These are phyloP conservation scores for Gopherus evgoodei DNA, from an alignment of 2,113 vertebrate species.

Conservation along the genomic window DNA sequence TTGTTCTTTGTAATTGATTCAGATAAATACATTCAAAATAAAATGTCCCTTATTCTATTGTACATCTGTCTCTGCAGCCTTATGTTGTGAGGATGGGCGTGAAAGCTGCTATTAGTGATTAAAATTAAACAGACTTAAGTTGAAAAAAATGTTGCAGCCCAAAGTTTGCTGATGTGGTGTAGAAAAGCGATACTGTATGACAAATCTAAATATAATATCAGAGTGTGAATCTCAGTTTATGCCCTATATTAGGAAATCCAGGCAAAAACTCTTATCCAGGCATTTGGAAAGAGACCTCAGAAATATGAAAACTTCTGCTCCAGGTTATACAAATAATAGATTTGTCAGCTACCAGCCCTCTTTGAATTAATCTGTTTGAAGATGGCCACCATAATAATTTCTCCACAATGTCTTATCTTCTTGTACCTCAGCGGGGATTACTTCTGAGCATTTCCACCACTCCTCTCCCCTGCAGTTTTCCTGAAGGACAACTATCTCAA, in stretches of 20 bases:
- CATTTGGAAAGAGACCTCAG: not conserved
- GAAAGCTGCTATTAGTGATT: not conserved
- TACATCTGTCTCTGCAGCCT: not conserved
- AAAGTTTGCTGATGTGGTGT: not conserved
- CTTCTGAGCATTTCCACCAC: not conserved
- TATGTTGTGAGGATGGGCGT: not conserved
- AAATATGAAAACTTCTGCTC: not conserved
- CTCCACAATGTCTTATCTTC: not conserved
- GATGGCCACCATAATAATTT: not conserved
- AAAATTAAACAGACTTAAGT: constrained; percentile 8
- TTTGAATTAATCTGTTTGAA: not conserved
- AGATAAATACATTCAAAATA: constrained; percentile 25
- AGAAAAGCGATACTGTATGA: not conserved
- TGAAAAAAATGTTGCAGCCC: not conserved
- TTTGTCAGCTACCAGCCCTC: not conserved
- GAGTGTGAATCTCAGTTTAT: not conserved
- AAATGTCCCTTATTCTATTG: not conserved
- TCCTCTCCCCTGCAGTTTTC: not conserved
- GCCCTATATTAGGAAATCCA: not conserved
- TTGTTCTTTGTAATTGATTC: constrained; percentile 2
- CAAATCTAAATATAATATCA: not conserved
- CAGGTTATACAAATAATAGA: not conserved
- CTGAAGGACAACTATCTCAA: not conserved
- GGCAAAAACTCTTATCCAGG: not conserved
- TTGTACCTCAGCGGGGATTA: not conserved